A percentile compares a stretch with the other conserved stretches of the same genome.
Conservation (phyloP, 1,140 invertebrate genomes). For the Sitobion miscanthi region DNA sequence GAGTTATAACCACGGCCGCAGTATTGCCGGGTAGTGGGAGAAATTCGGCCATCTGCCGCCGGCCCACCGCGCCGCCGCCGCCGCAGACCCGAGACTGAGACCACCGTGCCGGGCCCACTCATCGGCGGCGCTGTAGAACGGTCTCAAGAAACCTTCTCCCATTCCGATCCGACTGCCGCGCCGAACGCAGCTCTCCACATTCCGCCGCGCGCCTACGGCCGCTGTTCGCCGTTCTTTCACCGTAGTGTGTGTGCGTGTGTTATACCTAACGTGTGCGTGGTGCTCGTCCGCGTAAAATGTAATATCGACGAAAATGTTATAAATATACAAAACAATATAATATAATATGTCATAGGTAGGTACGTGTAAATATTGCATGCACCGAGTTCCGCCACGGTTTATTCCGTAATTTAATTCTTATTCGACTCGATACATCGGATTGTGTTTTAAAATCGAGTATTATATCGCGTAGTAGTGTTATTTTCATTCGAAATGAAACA, state of each 20-base stretch:
- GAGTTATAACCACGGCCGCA: not conserved
- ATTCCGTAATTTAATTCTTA: not conserved
- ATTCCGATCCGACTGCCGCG: not conserved
- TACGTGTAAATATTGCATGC: not conserved
- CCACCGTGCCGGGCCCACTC: slow-evolving; percentile 14
- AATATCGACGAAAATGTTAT: not conserved
- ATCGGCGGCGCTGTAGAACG: not conserved
- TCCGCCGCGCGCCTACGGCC: slow-evolving; percentile 4
- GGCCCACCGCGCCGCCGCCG: not conserved
- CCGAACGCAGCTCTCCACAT: slow-evolving; percentile 18
- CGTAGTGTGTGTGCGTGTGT: not conserved
- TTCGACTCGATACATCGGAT: not conserved
- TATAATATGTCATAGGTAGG: not conserved
- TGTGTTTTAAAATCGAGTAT: not conserved
- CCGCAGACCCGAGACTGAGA: not conserved
- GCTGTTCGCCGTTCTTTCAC: not conserved
- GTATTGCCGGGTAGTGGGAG: slow-evolving; percentile 26
- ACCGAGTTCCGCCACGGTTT: not conserved
- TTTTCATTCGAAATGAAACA: not conserved
- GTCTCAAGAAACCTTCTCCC: slow-evolving; percentile 24
- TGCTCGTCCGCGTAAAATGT: not conserved
- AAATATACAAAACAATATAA: not conserved
- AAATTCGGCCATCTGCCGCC: slow-evolving; percentile 52
- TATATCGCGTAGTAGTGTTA: not conserved
- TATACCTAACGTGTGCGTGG: not conserved